Conservation (phyloP, 2,113 vertebrate genomes). For the Rhynchomys soricoides region DNA sequence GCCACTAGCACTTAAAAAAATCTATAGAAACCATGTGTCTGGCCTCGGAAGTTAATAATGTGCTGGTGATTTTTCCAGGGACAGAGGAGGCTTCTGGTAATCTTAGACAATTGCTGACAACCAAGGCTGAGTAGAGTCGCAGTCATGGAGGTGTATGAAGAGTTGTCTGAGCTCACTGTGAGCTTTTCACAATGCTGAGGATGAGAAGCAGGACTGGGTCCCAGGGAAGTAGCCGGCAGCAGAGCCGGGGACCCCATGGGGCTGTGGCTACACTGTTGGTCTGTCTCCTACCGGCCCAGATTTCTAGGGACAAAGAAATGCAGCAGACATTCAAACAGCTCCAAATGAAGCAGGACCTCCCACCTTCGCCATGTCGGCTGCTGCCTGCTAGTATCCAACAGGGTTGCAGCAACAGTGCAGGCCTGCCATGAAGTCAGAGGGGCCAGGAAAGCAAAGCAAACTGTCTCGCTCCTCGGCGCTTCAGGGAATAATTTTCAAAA, state of each 20-base stretch:
- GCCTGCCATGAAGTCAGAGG: constrained; percentile 41
- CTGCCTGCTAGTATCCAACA: constrained; percentile 80
- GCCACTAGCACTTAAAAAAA: constrained; percentile 54
- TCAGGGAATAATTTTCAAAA: not conserved
- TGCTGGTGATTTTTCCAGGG: constrained; percentile 38
- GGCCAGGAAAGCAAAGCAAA: constrained; percentile 12
- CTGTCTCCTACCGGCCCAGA: constrained; percentile 76
- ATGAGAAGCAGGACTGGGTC: not conserved
- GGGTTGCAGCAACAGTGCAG: constrained; percentile 43
- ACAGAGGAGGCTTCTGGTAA: not conserved
- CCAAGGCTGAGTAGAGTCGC: constrained; percentile 23
- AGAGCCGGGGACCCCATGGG: constrained; percentile 34
- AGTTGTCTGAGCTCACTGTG: constrained; percentile 39
- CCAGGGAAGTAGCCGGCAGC: not conserved
- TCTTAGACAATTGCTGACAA: not conserved
- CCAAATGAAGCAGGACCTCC: constrained; percentile 86
- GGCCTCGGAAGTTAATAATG: not conserved
- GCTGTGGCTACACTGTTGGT: constrained; percentile 59
- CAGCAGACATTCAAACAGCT: constrained; percentile 87
- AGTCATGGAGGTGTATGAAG: constrained; percentile 56
- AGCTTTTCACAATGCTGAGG: constrained; percentile 56
- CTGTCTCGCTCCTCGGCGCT: not conserved
- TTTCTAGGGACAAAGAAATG: constrained; percentile 84
- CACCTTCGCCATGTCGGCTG: constrained; percentile 78
- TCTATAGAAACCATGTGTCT: constrained; percentile 56